Conservation (phyloP, 1,140 invertebrate species). For the Drosophila prosaltans region DNA sequence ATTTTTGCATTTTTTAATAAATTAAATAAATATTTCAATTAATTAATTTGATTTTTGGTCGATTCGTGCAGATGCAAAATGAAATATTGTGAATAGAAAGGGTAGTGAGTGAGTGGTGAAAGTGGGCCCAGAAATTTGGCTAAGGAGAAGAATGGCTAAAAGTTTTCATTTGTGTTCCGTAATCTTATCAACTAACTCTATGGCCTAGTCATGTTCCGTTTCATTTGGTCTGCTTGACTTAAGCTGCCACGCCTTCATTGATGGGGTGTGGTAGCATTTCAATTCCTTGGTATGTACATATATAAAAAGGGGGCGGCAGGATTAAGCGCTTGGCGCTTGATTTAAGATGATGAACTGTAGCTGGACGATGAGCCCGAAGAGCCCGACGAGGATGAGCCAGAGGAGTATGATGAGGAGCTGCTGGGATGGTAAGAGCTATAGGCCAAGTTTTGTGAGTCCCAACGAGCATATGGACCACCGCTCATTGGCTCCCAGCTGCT, state of each 20-base stretch:
- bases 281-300: slow-evolving; percentile 69
- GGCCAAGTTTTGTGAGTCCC: slow-evolving; percentile 89
- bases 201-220: slow-evolving; percentile 76
- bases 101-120: slow-evolving; percentile 20
- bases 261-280: slow-evolving; percentile 22
- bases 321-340: slow-evolving; percentile 20
- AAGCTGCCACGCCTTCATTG: slow-evolving; percentile 38
- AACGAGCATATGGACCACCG: slow-evolving; percentile 89
- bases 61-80: slow-evolving; percentile 46
- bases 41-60: slow-evolving; percentile 68
- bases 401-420: slow-evolving; percentile 85
- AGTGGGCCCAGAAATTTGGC: slow-evolving; percentile 19
- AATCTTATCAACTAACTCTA: slow-evolving; percentile 65
- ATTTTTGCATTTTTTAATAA: slow-evolving; percentile 80
- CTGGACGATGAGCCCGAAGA: slow-evolving; percentile 62
- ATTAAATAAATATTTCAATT: slow-evolving; percentile 79
- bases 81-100: slow-evolving; percentile 23
- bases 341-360: slow-evolving; percentile 75
- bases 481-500: slow-evolving; percentile 87
- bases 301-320: slow-evolving; percentile 42
- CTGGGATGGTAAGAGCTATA: slow-evolving; percentile 91
- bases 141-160: slow-evolving; percentile 71
- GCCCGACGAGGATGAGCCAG: slow-evolving; percentile 83
- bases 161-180: slow-evolving; percentile 50
- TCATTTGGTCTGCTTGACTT: slow-evolving; percentile 71